These are phyloP conservation scores for Antigone vipio DNA, from an alignment of 2,113 vertebrate species.

Conservation along the genomic window DNA sequence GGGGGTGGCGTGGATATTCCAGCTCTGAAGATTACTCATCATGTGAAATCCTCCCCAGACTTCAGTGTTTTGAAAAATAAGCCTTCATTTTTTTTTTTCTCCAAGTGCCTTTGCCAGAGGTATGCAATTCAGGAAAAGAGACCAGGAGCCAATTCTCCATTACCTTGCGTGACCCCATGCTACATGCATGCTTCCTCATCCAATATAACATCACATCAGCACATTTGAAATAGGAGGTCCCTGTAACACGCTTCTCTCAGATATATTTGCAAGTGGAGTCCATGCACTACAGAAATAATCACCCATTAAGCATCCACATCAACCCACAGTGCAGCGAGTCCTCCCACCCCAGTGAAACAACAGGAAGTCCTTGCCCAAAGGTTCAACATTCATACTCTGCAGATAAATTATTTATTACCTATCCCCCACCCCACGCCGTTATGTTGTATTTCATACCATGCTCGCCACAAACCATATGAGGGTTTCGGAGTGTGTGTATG, in stretches of 20 bases:
- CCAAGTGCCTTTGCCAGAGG: background rate
- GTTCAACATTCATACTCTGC: background rate
- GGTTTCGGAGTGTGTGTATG: constrained; percentile 7
- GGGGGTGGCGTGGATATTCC: fast-evolving
- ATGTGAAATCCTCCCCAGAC: background rate
- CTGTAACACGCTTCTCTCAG: fast-evolving
- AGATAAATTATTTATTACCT: constrained; percentile 64
- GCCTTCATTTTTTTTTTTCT: background rate
- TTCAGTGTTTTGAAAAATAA: background rate
- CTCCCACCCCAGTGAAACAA: background rate
- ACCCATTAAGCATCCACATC: background rate
- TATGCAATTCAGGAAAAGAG: background rate
- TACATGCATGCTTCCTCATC: fast-evolving
- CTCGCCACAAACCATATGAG: background rate
- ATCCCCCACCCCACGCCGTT: background rate
- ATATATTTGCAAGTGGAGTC: background rate
- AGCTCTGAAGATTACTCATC: background rate
- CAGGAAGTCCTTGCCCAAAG: background rate
- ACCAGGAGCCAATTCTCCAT: background rate
- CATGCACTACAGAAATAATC: background rate
- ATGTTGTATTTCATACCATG: constrained; percentile 62
- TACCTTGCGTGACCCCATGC: fast-evolving
- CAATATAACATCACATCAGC: background rate
- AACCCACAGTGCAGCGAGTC: background rate
- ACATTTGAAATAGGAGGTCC: fast-evolving